Evolutionary conservation across 2,113 vertebrate species (phyloP), one percentile per base, ranked within the genome.

Genomic region (Micronycteris hirsuta): DNA sequence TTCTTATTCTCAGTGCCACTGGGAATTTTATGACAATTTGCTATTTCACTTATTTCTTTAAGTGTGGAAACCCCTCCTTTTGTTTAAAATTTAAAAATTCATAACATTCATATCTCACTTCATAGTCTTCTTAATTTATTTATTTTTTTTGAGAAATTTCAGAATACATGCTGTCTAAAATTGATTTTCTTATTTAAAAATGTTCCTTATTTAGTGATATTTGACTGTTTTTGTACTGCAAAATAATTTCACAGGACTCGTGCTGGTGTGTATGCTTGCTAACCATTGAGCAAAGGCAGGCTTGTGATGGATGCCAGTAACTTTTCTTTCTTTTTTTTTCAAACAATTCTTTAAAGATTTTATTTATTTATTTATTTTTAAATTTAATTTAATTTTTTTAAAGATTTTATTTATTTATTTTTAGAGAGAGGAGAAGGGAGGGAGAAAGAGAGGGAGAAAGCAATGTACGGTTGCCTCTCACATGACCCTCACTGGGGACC

Each of bases 301-400:
- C 0, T 31, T 19, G 17, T 31, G 22, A 12, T 4, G 4, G 41
- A 16, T 4, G 65, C n/a, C 20, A 1, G 63, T 38, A 2, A n/a
- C 28, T 78, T 28, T 36, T 49, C 16, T n/a, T n/a, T n/a, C n/a
- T n/a, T n/a, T n/a, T n/a, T n/a, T n/a, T n/a, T n/a, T n/a, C n/a
- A n/a, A n/a, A n/a, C n/a, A n/a, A n/a, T n/a, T n/a, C n/a, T n/a
- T n/a, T n/a, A n/a, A n/a, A n/a, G n/a, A n/a, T n/a, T n/a, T n/a
- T n/a, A n/a, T n/a, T n/a, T n/a, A n/a, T n/a, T n/a, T n/a, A n/a
- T n/a, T n/a, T n/a, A n/a, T n/a, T n/a, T n/a, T n/a, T n/a, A n/a
- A n/a, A n/a, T n/a, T n/a, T n/a, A n/a, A n/a, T n/a, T n/a, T n/a
- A n/a, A n/a, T n/a, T n/a, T n/a, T n/a, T n/a, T n/a, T n/a, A n/a